Evolutionary conservation across 1,140 invertebrate genomes (phyloP), one percentile per base, ranked within the genome.

Genomic region (Zaprionus tsacasi): DNA sequence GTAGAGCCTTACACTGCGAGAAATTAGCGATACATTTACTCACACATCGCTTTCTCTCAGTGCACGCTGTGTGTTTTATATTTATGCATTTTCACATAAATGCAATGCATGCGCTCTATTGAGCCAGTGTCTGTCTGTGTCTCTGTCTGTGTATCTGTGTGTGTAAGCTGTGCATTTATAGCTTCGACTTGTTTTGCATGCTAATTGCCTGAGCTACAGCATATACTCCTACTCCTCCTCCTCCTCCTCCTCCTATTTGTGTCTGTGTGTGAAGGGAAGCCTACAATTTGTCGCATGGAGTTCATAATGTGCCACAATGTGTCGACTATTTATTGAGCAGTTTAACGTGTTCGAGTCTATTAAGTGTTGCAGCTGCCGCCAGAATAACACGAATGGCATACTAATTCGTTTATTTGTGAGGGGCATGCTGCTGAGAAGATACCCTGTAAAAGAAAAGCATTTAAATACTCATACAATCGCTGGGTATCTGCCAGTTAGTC

Each of bases 161-260:
- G 65, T 57, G 71, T 73, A 79, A 74, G 83, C 61, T 79, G 83
- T 82, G 65, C 80, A 82, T 88, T 82, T 78, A 87, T 87, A 43
- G 83, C 68, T 74, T 56, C 58, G 50, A 83, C 80, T 88, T 88
- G 83, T 88, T 88, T 83, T 89, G 85, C 80, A 88, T 88, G 77
- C 83, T 88, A 88, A 88, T 88, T 88, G 83, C 73, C 73, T 72
- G 66, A 78, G 56, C 38, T 48, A 50, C 38, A 61, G 17, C n/a
- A 4, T 30, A 30, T 30, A 13, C 3, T 38, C 35, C 45, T 48
- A 17, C 15, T 48, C 6, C 30, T 33, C 7, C 38, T 2, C 38
- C n/a, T 21, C 21, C 21, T 2, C 21, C 35, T 13, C 27, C 17
- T 40, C 12, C 36, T 59, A 1, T 57, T 45, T 38, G 30, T 65